Conservation (phyloP, 1,140 invertebrate genomes). For the Macrobrachium nipponense region DNA sequence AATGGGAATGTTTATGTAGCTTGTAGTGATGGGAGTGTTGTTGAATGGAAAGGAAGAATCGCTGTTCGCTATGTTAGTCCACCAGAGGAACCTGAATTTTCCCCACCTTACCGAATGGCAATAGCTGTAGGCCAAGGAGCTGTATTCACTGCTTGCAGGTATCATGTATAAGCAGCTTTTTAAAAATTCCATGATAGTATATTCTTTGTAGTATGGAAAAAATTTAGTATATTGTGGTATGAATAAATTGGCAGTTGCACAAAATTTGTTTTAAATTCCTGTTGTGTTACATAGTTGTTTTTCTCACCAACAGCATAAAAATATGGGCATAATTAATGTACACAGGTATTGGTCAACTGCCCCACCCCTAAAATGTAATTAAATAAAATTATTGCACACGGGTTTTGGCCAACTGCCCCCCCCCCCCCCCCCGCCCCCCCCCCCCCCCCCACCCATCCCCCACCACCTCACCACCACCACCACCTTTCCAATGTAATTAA, state of each 20-base stretch:
- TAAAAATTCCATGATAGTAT: background rate
- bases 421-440: too few species aligned
- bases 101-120: constrained; percentile 24
- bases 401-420: too few species aligned
- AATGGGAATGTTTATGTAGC: constrained; percentile 52
- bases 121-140: constrained; percentile 25
- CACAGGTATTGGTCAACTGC: background rate
- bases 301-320: too few species aligned
- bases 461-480: too few species aligned
- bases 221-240: background rate
- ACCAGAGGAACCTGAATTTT: constrained; percentile 3
- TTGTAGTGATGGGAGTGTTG: constrained; percentile 48
- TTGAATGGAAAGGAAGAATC: constrained; percentile 32
- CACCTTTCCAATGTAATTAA: too few species aligned
- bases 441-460: too few species aligned
- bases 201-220: too few species aligned
- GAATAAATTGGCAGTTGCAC: too few species aligned
- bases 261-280: too few species aligned
- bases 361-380: too few species aligned
- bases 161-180: background rate
- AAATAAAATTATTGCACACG: too few species aligned
- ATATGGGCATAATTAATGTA: background rate
- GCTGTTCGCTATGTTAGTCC: constrained; percentile 9
- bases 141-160: constrained; percentile 25
- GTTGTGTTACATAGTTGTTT: too few species aligned